These are phyloP conservation scores for Hypomecis atomaria DNA, from an alignment of 2,888 invertebrate species.

Conservation along the genomic window DNA sequence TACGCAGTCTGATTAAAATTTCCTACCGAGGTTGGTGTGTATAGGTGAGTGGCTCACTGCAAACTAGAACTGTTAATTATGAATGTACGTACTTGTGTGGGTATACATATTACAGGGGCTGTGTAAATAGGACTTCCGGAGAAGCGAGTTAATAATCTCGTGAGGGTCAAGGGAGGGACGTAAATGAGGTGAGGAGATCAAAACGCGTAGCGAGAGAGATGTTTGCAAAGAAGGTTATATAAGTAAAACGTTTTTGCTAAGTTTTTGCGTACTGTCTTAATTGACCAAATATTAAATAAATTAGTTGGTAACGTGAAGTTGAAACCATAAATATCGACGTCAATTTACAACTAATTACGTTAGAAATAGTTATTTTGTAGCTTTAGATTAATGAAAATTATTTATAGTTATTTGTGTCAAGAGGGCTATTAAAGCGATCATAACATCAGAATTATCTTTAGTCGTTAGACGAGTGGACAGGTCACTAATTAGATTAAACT, in stretches of 20 bases:
- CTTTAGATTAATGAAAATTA: too few relatives aligned
- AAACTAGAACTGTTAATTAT: constrained; percentile 24
- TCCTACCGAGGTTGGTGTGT: constrained; percentile 1
- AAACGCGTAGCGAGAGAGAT: constrained; percentile 17
- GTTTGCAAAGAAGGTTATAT: constrained; percentile 6
- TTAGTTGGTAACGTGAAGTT: too few relatives aligned
- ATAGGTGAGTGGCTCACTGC: constrained; percentile 3
- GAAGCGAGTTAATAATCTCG: constrained; percentile 30
- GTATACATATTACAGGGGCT: constrained; percentile 19
- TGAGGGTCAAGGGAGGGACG: constrained; percentile 27
- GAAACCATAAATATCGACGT: too few relatives aligned
- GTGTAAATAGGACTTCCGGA: constrained; percentile 25
- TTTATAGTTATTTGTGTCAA: too few relatives aligned
- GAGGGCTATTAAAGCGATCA: not conserved
- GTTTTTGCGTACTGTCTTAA: not conserved
- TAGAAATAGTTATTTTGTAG: too few relatives aligned
- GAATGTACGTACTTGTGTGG: constrained; percentile 18
- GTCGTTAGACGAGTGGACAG: not conserved
- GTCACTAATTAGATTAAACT: not conserved
- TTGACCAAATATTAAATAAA: not conserved
- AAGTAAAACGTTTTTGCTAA: not conserved
- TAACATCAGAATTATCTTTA: not conserved
- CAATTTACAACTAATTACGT: too few relatives aligned
- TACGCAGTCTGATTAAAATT: constrained; percentile 1
- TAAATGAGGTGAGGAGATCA: constrained; percentile 27